Evolutionary conservation across 2,113 vertebrate genomes (phyloP).

Genomic region (Daboia siamensis): DNA sequence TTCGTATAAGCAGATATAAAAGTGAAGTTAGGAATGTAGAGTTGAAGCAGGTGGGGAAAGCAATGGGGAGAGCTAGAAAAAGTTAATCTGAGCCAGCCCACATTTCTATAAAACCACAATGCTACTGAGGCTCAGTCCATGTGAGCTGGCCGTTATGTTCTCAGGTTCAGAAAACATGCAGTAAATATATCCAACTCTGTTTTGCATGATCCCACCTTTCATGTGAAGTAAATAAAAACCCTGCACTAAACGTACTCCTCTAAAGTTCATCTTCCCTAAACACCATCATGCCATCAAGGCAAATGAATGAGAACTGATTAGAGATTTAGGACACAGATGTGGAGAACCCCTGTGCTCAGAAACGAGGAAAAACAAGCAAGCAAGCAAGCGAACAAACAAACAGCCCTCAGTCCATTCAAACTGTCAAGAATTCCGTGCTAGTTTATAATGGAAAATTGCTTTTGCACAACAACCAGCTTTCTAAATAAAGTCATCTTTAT

Average conservation of each 20-base stretch:
- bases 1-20: background rate
- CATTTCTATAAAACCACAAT: background rate
- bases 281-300: background rate
- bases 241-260: background rate
- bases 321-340: background rate
- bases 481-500: conserved; percentile 14
- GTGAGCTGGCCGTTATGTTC: background rate
- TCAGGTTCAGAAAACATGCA: background rate
- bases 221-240: background rate
- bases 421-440: background rate
- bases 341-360: background rate
- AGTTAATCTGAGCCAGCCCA: background rate
- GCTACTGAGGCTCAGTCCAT: background rate
- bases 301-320: background rate
- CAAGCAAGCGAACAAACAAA: background rate
- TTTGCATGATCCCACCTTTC: background rate
- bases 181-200: background rate
- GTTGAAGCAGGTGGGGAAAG: background rate
- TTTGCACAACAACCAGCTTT: background rate
- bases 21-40: background rate
- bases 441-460: conserved; percentile 1
- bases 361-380: background rate
- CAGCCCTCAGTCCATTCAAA: background rate
- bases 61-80: background rate
- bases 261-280: background rate